Evolutionary conservation across 1,140 invertebrate genomes (phyloP).

Genomic region (Neodiprion pinetum): DNA sequence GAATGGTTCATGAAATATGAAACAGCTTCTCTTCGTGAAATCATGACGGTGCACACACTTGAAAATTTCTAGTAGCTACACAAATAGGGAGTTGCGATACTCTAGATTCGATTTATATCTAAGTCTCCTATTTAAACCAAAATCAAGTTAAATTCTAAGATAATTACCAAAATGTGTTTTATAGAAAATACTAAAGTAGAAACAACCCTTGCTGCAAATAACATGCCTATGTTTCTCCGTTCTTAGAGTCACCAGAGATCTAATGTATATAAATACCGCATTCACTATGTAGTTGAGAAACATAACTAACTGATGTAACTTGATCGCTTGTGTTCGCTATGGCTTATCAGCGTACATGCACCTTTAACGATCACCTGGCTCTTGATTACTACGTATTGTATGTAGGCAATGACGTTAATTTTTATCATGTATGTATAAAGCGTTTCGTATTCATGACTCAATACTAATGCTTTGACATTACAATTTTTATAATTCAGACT

Average conservation of each 20-base stretch:
- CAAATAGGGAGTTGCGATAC: too few species aligned
- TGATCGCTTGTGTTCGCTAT: not conserved
- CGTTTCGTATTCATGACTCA: not conserved
- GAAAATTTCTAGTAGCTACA: too few species aligned
- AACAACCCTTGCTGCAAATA: not conserved
- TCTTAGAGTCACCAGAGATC: not conserved
- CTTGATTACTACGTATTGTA: not conserved
- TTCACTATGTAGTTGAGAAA: not conserved
- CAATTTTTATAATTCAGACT: not conserved
- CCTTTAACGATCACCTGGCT: not conserved
- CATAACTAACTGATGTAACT: not conserved
- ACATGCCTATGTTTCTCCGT: not conserved
- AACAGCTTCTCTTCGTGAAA: too few species aligned
- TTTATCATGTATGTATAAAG: not conserved
- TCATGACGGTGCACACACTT: too few species aligned
- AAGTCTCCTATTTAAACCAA: too few species aligned
- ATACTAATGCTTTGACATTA: not conserved
- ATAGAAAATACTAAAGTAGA: not conserved
- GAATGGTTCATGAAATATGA: too few species aligned
- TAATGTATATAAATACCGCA: not conserved
- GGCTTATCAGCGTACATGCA: not conserved
- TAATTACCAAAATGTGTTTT: not conserved
- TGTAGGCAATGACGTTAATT: not conserved
- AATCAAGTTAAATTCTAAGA: not conserved
- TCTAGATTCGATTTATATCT: too few species aligned